Conservation (phyloP, 2,797 vertebrate genomes). For the Rhinella marina region DNA sequence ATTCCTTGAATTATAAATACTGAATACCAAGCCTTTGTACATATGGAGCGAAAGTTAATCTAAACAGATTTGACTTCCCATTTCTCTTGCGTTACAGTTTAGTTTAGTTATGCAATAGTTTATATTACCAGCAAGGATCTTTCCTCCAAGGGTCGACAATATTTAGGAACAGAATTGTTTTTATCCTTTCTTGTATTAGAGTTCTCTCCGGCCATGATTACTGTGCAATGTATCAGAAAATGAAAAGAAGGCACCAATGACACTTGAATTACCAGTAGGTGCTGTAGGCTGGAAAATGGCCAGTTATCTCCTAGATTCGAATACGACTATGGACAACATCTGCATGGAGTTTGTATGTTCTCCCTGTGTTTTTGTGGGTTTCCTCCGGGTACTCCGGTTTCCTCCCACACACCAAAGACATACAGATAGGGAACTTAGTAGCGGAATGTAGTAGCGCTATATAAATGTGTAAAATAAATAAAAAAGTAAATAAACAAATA, state of each 20-base stretch:
- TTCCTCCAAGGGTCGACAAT: conserved; percentile 13
- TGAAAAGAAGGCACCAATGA: not conserved
- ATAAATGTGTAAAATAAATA: not conserved
- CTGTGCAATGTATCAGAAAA: not conserved
- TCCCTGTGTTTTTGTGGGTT: too few species aligned
- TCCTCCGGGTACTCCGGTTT: too few species aligned
- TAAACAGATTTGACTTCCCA: conserved; percentile 62
- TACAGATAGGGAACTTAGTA: too few species aligned
- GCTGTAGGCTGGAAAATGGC: not conserved
- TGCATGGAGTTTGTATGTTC: too few species aligned
- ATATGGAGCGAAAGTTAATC: conserved; percentile 11
- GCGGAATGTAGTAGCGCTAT: too few species aligned
- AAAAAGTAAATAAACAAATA: too few species aligned
- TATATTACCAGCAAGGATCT: conserved; percentile 18
- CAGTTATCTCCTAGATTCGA: not conserved
- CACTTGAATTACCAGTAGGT: not conserved
- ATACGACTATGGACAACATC: too few species aligned
- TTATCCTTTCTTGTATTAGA: too few species aligned
- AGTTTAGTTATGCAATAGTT: conserved; percentile 37
- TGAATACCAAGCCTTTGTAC: not conserved
- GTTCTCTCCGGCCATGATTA: not conserved
- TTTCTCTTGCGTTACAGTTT: conserved; percentile 82
- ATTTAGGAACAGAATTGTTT: not conserved
- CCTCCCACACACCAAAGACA: too few species aligned
- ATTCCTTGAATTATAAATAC: not conserved